Percentiles rank a stretch among this genome's conserved stretches.
These are phyloP conservation scores for Adelosebastes latens DNA, from an alignment of 2,797 vertebrate genomes.

Conservation along the genomic window DNA sequence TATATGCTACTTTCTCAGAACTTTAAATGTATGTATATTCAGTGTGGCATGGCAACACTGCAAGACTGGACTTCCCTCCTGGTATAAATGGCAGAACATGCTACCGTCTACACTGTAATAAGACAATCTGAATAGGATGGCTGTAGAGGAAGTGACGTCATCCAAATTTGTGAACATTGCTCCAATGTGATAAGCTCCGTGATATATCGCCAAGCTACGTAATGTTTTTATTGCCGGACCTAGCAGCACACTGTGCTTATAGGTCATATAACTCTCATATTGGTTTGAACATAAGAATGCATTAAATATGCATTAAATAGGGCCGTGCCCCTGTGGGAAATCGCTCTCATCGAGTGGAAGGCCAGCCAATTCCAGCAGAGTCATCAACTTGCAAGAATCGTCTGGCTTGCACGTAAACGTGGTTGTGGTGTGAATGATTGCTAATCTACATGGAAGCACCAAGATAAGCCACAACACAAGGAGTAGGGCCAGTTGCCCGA, in stretches of 20 bases:
- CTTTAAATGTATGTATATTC: neutral
- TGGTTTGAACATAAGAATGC: slow-evolving; percentile 6
- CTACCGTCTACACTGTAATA: neutral
- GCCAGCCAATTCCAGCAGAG: slow-evolving; percentile 6
- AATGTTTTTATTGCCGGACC: neutral
- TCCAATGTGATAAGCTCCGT: neutral
- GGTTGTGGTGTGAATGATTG: neutral
- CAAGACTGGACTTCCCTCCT: neutral
- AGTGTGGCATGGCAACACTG: no score
- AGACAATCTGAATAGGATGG: neutral
- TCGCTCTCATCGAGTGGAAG: neutral
- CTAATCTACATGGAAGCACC: neutral
- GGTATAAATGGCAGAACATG: neutral
- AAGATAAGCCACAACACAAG: neutral
- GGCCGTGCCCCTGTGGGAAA: neutral
- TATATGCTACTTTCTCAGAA: neutral
- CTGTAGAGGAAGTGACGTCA: neutral
- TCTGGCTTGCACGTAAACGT: neutral
- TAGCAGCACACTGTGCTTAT: neutral
- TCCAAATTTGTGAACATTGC: neutral
- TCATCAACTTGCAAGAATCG: neutral
- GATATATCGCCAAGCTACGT: neutral
- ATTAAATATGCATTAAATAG: slow-evolving; percentile 27
- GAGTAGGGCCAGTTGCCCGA: no score
- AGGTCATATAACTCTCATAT: neutral